Conservation (phyloP, 2,797 vertebrate species). For the Crenuchus spilurus region DNA sequence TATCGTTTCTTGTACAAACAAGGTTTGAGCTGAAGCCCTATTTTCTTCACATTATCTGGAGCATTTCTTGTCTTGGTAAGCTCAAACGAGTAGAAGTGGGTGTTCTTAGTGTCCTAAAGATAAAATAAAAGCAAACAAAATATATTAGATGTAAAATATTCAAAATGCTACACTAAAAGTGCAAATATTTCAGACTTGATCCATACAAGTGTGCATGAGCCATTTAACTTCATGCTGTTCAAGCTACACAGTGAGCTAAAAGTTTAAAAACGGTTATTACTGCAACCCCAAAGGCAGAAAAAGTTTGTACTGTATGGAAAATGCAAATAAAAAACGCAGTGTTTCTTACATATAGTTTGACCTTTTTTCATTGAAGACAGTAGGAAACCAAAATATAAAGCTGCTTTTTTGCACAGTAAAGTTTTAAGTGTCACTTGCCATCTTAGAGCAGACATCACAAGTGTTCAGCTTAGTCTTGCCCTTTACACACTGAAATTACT, state of each 20-base stretch:
- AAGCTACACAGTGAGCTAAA: background rate
- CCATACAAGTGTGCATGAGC: background rate
- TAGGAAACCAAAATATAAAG: no score
- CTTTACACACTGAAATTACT: no score
- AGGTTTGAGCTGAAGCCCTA: slow-evolving; percentile 72
- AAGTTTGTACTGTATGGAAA: no score
- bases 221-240: background rate
- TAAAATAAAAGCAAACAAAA: background rate
- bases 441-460: no score
- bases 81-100: slow-evolving; percentile 81
- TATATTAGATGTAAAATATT: background rate
- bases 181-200: background rate
- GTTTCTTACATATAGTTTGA: no score
- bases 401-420: no score
- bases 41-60: slow-evolving; percentile 67
- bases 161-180: background rate
- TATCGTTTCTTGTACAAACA: slow-evolving; percentile 85
- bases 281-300: no score
- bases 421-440: no score
- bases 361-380: no score
- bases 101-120: slow-evolving; percentile 74
- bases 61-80: slow-evolving; percentile 68
- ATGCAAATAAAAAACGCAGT: no score
- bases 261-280: no score
- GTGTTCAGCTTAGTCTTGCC: no score